Evolutionary conservation across 2,888 invertebrate genomes (phyloP), one percentile per base, ranked within the genome.

Genomic region (Gastrophysa polygoni): DNA sequence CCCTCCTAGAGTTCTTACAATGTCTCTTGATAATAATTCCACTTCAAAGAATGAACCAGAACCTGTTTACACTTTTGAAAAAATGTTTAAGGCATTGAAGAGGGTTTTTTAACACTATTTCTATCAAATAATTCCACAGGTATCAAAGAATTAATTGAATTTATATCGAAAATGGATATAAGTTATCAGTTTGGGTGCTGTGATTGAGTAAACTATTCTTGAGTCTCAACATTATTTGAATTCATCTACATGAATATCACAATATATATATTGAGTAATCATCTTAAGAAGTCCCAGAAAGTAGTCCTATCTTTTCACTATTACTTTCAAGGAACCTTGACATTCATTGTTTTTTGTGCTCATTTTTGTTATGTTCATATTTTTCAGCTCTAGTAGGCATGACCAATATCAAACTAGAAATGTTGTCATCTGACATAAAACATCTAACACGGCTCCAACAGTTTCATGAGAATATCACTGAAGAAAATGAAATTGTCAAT

Each of bases 261-360:
- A n/a, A n/a, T n/a, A n/a, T n/a, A n/a, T n/a, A n/a, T n/a, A n/a
- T n/a, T n/a, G n/a, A n/a, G n/a, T n/a, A n/a, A n/a, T 24, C 24
- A 24, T 5, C 7, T 24, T 24, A 7, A 24, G 24, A 24, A 32
- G n/a, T 21, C 29, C 24, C n/a, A n/a, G n/a, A n/a, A n/a, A 43
- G 20, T 54, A 38, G 18, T 17, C 20, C 10, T 10, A 51, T n/a
- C 16, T 54, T 54, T 20, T 14, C 21, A 50, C 43, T 38, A 54
- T 14, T 54, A 54, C 24, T 54, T 34, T 47, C 52, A 59, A 54
- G 46, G 46, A 59, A 51, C 20, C 24, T 32, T 52, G 52, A 46
- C 44, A 20, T 52, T 52, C 44, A 32, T 28, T 29, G 52, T 43
- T 43, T 14, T 43, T 3, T 43, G 17, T 43, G 14, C 1, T 43